These are phyloP conservation scores for Andrena bicolor DNA, from an alignment of 2,888 invertebrate genomes.

Conservation along the genomic window DNA sequence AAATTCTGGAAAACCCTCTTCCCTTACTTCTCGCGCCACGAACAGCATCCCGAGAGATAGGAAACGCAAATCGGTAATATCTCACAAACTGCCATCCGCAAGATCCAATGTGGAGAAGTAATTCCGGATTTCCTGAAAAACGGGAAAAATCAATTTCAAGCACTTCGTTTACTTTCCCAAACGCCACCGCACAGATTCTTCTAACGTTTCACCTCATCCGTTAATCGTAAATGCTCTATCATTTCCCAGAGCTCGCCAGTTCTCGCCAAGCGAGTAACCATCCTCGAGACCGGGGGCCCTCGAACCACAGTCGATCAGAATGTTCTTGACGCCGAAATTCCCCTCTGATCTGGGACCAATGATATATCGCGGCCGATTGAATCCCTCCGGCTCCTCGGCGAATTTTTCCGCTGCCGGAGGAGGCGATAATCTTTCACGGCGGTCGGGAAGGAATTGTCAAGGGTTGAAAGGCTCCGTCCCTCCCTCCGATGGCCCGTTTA, in stretches of 20 bases:
- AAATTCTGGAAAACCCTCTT: background rate
- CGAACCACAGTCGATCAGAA: background rate
- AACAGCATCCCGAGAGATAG: no score
- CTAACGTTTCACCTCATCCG: no score
- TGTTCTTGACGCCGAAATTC: conserved; percentile 14
- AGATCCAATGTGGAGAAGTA: no score
- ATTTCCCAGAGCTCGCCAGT: background rate
- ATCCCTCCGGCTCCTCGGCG: conserved; percentile 7
- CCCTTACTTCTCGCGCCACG: background rate
- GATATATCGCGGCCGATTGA: conserved; percentile 32
- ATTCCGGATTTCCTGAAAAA: no score
- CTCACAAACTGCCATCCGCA: no score
- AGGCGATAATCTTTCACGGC: conserved; percentile 52
- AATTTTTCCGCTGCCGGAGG: conserved; percentile 43
- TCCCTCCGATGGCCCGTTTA: conserved; percentile 57
- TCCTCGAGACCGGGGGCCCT: background rate
- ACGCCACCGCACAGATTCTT: no score
- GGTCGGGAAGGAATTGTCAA: conserved; percentile 53
- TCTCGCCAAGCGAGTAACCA: background rate
- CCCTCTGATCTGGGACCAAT: conserved; percentile 31
- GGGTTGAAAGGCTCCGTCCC: conserved; percentile 54
- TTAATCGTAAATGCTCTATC: background rate
- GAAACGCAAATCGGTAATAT: no score
- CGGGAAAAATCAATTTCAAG: no score
- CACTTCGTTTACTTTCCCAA: no score